Evolutionary conservation across 2,888 invertebrate species (phyloP).

Genomic region (Melangyna quadrimaculata): DNA sequence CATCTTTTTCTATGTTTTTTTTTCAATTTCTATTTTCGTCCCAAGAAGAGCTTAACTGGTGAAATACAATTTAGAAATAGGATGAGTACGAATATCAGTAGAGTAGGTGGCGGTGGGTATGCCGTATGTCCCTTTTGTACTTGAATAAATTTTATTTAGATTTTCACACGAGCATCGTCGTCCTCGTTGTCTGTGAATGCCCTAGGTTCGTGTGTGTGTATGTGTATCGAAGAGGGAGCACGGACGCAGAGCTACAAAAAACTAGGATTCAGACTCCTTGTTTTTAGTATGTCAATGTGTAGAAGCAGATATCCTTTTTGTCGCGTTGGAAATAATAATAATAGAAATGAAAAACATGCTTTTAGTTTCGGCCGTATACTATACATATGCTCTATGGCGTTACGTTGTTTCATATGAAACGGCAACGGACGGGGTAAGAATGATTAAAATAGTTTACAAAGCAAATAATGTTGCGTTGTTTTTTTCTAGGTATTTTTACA

Average conservation of each 20-base stretch:
- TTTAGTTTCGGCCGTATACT: constrained; percentile 25
- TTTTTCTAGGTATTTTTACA: neutral
- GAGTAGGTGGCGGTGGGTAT: too few relatives aligned
- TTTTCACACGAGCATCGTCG: constrained; percentile 36
- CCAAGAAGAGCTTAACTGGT: neutral
- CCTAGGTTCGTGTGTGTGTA: neutral
- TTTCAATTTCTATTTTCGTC: neutral
- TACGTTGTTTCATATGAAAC: neutral
- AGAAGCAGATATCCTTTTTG: constrained; percentile 41
- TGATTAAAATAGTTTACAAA: constrained; percentile 56
- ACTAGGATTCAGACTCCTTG: neutral
- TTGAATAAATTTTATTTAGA: constrained; percentile 49
- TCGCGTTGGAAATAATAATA: constrained; percentile 63
- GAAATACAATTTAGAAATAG: constrained; percentile 16
- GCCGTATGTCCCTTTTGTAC: constrained; percentile 45
- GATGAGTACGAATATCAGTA: constrained; percentile 4
- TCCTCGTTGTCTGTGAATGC: constrained; percentile 7
- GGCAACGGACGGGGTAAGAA: neutral
- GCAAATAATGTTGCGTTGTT: constrained; percentile 57
- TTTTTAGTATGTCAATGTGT: neutral
- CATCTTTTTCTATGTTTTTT: neutral
- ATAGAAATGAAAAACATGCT: constrained; percentile 52
- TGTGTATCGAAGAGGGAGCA: neutral
- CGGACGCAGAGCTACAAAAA: neutral
- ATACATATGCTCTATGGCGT: neutral